Percentiles rank a stretch among this genome's conserved stretches.
Evolutionary conservation across 2,797 vertebrate species (phyloP).

Genomic region (Myripristis murdjan): DNA sequence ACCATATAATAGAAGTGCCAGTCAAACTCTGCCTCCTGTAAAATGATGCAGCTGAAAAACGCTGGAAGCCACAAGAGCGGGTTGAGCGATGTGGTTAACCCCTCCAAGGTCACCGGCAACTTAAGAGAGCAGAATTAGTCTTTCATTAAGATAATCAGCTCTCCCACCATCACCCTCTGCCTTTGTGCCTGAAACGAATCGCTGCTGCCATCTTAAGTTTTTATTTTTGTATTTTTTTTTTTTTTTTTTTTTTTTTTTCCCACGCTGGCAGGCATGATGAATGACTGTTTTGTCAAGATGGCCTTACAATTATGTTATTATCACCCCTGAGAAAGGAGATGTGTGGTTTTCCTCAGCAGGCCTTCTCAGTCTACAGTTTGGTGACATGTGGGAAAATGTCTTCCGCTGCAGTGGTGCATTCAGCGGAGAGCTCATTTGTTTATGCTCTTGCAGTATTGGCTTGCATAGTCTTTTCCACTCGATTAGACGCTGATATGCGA

Average conservation of each 20-base stretch:
- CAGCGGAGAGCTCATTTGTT: slow-evolving; percentile 56
- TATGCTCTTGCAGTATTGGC: slow-evolving; percentile 35
- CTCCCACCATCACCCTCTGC: slow-evolving; percentile 58
- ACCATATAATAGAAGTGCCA: slow-evolving; percentile 48
- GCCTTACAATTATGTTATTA: slow-evolving; percentile 81
- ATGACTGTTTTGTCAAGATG: slow-evolving; percentile 68
- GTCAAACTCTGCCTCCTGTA: slow-evolving; percentile 31
- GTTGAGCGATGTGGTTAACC: slow-evolving; percentile 68
- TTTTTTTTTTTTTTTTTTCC: too few species aligned
- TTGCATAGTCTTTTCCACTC: slow-evolving; percentile 48
- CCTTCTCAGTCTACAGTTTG: slow-evolving; percentile 3
- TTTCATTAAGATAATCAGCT: slow-evolving; percentile 81
- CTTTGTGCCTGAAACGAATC: slow-evolving; percentile 70
- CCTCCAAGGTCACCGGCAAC: slow-evolving; percentile 61
- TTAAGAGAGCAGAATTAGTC: slow-evolving; percentile 58
- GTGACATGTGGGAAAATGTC: slow-evolving; percentile 47
- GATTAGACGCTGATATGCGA: slow-evolving; percentile 43
- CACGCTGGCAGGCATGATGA: slow-evolving; percentile 63
- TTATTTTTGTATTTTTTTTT: too few species aligned
- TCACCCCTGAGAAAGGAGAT: slow-evolving; percentile 63
- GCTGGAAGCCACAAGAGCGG: slow-evolving; percentile 43
- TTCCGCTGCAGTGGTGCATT: slow-evolving; percentile 23
- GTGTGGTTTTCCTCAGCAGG: slow-evolving; percentile 33
- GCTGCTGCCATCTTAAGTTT: slow-evolving; percentile 61
- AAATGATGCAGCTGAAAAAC: slow-evolving; percentile 39